phyloP scores from a whole-genome alignment of 2,113 vertebrate genomes.

The Saimiri boliviensis region DNA sequence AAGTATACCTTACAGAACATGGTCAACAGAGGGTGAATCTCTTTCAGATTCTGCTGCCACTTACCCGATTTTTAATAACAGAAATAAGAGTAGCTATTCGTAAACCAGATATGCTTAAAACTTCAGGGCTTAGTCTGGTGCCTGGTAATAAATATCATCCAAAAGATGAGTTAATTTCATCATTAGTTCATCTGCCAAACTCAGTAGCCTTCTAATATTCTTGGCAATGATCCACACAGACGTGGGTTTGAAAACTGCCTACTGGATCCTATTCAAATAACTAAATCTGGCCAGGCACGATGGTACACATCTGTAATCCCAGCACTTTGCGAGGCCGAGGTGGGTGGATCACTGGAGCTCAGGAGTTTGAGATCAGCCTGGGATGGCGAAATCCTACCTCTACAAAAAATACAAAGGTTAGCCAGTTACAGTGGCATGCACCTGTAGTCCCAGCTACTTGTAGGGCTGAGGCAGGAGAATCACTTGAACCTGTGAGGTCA shows the following conservation, averaged over 20 bases:
- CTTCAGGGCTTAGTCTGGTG: background rate
- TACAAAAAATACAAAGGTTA: too few relatives aligned
- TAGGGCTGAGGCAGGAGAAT: too few relatives aligned
- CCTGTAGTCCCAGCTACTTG: too few relatives aligned
- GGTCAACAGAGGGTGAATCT: background rate
- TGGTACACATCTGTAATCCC: too few relatives aligned
- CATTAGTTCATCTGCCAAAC: constrained; percentile 54
- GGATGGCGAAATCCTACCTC: too few relatives aligned
- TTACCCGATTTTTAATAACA: constrained; percentile 21
- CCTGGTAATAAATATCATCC: background rate
- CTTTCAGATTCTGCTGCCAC: constrained; percentile 43
- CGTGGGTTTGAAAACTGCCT: constrained; percentile 45
- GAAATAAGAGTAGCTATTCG: background rate
- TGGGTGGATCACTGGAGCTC: too few relatives aligned
- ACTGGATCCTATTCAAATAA: constrained; percentile 20
- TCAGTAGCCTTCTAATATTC: constrained; percentile 27
- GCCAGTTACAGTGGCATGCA: too few relatives aligned
- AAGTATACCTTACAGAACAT: background rate
- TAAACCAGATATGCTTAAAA: background rate
- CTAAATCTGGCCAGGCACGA: background rate
- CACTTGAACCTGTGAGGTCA: too few relatives aligned
- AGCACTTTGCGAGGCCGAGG: too few relatives aligned
- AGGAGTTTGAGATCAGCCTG: too few relatives aligned
- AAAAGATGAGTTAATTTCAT: constrained; percentile 46
- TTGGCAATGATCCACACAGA: constrained; percentile 38